A percentile compares a stretch with the other conserved stretches of the same genome.
phyloP scores from a whole-genome alignment of 2,797 vertebrate species.

The Alectoris magna region DNA sequence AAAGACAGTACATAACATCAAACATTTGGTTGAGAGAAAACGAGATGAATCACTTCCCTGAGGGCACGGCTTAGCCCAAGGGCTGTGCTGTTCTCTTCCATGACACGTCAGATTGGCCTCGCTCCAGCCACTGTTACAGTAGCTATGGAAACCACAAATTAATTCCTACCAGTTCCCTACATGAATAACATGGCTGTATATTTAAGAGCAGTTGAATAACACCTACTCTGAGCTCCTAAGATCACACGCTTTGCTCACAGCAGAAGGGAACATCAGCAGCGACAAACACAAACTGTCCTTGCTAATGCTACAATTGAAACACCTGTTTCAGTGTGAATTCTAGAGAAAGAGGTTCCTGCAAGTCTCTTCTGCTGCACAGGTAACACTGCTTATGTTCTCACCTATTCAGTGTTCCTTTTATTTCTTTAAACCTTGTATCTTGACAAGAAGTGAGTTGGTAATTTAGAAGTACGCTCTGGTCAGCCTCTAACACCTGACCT shows the following conservation, averaged over 20 bases:
- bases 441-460: background rate
- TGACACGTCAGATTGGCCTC: conserved; percentile 25
- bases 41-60: conserved; percentile 24
- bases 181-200: background rate
- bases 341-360: background rate
- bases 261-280: background rate
- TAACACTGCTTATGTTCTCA: background rate
- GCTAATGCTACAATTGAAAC: background rate
- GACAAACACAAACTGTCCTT: background rate
- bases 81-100: conserved; percentile 30
- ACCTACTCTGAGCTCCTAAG: background rate
- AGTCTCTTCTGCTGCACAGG: background rate
- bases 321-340: background rate
- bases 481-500: background rate
- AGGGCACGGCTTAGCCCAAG: background rate
- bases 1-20: background rate
- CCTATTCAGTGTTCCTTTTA: background rate
- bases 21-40: background rate
- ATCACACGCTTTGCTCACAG: background rate
- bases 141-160: conserved; percentile 48
- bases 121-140: conserved; percentile 2
- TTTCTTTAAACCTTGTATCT: background rate
- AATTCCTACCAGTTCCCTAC: conserved; percentile 41
- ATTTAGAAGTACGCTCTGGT: background rate
- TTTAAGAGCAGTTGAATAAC: conserved; percentile 9